These are phyloP conservation scores for Mola mola DNA, from an alignment of 2,113 vertebrate species.

Conservation along the genomic window DNA sequence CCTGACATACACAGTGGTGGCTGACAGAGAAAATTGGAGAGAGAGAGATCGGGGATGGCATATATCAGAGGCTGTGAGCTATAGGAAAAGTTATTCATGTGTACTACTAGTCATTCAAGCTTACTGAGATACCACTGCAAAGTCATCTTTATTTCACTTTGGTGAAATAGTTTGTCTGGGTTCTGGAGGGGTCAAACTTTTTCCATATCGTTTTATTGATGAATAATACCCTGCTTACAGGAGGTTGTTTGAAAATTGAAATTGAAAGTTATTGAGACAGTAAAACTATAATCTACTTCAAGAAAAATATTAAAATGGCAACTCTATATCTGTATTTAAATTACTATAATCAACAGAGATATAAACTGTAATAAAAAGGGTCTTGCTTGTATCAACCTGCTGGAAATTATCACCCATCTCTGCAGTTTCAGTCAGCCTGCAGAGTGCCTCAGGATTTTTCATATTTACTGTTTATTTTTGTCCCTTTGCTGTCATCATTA, in stretches of 20 bases:
- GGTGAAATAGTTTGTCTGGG: background rate
- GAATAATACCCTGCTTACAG: too few relatives aligned
- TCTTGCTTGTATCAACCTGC: background rate
- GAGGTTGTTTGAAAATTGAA: too few relatives aligned
- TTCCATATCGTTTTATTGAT: too few relatives aligned
- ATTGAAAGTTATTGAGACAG: too few relatives aligned
- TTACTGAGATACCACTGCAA: constrained; percentile 11
- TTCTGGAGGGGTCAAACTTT: constrained; percentile 1
- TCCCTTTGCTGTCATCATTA: too few relatives aligned
- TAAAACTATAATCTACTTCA: too few relatives aligned
- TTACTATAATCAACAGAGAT: background rate
- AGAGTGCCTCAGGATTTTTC: background rate
- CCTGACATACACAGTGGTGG: too few relatives aligned
- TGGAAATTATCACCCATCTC: background rate
- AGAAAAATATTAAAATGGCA: too few relatives aligned
- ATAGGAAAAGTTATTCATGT: constrained; percentile 34
- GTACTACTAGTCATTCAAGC: too few relatives aligned
- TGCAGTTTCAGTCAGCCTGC: too few relatives aligned
- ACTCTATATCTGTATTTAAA: too few relatives aligned
- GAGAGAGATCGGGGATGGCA: constrained; percentile 41
- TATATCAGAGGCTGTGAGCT: constrained; percentile 34
- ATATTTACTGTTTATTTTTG: too few relatives aligned
- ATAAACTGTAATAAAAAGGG: background rate
- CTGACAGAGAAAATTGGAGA: constrained; percentile 40
- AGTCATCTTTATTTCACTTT: constrained; percentile 35